A percentile compares a stretch with the other conserved stretches of the same genome.
Evolutionary conservation across 2,113 vertebrate species (phyloP).

Genomic region (Burhinus oedicnemus): DNA sequence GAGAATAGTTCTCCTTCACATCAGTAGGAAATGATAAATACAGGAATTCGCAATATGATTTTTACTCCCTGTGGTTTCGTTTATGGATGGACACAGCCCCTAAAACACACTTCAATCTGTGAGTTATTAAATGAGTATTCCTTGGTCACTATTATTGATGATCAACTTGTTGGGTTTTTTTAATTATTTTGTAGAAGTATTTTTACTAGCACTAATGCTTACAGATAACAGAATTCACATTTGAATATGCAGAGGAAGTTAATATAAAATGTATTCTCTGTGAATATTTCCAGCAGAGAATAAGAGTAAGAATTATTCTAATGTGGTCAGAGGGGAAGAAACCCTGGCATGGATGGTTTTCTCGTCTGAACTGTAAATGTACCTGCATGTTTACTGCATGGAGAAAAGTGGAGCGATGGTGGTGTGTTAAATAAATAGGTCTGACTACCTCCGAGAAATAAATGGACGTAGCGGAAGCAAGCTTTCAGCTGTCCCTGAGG

Average conservation of each 20-base stretch:
- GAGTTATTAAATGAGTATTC: background rate
- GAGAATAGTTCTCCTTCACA: background rate
- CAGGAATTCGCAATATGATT: background rate
- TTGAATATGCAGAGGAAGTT: background rate
- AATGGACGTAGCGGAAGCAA: background rate
- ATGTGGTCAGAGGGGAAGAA: background rate
- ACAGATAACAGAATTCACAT: background rate
- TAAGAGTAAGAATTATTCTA: background rate
- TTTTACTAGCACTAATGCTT: background rate
- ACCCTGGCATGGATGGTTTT: background rate
- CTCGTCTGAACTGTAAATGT: background rate
- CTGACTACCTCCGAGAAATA: background rate
- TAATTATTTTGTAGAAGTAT: background rate
- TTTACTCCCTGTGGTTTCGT: background rate
- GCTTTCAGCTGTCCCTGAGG: background rate
- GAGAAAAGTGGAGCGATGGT: background rate
- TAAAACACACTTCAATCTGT: background rate
- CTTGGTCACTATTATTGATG: background rate
- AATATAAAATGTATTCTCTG: background rate
- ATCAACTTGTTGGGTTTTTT: background rate
- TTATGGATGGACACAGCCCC: background rate
- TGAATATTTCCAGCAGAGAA: background rate
- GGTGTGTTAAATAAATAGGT: background rate
- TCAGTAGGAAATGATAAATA: background rate
- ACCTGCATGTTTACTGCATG: background rate